These are phyloP conservation scores for Tonatia bakeri DNA, from an alignment of 2,113 vertebrate species.

Conservation along the genomic window DNA sequence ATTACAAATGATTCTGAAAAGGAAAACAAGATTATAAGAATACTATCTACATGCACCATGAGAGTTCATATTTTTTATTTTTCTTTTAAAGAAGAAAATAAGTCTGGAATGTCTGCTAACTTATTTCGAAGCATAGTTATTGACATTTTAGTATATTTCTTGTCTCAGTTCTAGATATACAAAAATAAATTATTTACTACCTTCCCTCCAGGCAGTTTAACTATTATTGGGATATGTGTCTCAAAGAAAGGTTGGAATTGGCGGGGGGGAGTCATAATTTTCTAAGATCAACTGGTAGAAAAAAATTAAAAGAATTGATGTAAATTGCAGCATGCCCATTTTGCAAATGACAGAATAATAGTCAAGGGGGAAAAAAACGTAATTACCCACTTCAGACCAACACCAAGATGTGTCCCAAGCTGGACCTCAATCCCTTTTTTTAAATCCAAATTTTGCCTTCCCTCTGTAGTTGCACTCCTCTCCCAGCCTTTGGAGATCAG, in stretches of 20 bases:
- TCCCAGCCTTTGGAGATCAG: neutral
- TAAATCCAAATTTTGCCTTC: neutral
- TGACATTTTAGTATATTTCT: neutral
- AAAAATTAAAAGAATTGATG: neutral
- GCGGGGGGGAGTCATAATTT: neutral
- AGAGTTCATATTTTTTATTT: neutral
- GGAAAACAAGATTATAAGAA: neutral
- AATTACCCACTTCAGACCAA: neutral
- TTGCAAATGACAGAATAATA: neutral
- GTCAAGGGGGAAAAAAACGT: no score
- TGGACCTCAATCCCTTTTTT: neutral
- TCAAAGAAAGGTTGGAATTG: neutral
- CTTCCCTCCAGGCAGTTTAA: neutral
- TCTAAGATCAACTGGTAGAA: neutral
- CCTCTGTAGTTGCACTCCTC: fast-evolving
- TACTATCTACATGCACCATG: neutral
- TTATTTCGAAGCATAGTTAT: neutral
- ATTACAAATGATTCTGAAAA: slow-evolving; percentile 16
- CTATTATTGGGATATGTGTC: neutral
- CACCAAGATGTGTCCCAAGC: fast-evolving
- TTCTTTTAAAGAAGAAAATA: neutral
- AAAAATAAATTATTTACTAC: neutral
- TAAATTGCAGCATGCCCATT: neutral
- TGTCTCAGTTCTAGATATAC: neutral
- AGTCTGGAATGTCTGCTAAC: neutral